Evolutionary conservation across 2,797 vertebrate genomes (phyloP), one percentile per base, ranked within the genome.

Genomic region (Pantherophis vulpinus): DNA sequence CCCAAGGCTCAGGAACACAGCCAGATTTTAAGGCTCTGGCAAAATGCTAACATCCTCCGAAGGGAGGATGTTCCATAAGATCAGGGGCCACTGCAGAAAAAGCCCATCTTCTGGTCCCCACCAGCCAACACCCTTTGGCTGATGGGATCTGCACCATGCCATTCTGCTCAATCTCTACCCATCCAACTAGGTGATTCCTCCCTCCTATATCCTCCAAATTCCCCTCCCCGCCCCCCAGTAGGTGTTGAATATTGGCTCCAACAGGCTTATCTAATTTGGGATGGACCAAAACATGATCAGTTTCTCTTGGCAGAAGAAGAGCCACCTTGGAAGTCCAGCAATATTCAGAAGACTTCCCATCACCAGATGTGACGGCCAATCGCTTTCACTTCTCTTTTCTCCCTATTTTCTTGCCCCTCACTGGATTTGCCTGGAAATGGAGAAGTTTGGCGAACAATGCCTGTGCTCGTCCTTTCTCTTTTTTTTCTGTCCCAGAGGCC

Each of bases 401-500:
- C 47, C 47, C 47, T 47, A 47, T 47, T 47, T 47, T 47, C 47
- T 47, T 47, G 47, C 70, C 55, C 55, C 55, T 3, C 12, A 4
- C 32, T 23, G 37, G 70, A 42, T 23, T 42, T 42, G 20, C 20
- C 18, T 79, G 23, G 74, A 42, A 79, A 42, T 79, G 37, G 32
- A 11, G 74, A 56, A 79, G 20, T 32, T 83, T 47, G 4, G 10
- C 18, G 32, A 42, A 29, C 87, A 10, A 74, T 10, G 42, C 47
- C 58, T 20, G 20, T 14, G 5, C 16, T 51, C 51, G 10, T 2
- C 92, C 23, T 90, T 2, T 93, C 55, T 42, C 18, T 74, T 54
- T 1, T 0, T 18, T 32, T 1, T 47, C 0, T 7, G 12, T 66
- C 10, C 25, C 29, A 59, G 9, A 32, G 8, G 7, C 13, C 23